phyloP scores from a whole-genome alignment of 1,140 invertebrate species.

The Akabosia matsudoensis region DNA sequence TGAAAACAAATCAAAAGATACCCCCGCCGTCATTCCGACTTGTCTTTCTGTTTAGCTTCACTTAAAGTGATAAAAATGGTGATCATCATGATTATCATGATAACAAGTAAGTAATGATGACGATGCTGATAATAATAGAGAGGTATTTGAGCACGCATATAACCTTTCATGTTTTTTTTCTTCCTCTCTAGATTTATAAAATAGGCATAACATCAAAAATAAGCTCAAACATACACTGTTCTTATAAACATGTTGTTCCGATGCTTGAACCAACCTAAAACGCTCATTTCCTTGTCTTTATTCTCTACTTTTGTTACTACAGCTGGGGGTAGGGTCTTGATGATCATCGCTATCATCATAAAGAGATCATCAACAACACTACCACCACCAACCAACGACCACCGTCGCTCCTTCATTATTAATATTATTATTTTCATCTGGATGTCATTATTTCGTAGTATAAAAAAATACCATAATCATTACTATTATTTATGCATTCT shows the following conservation, averaged over 20 bases:
- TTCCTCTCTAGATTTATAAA: not conserved
- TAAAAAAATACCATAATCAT: not conserved
- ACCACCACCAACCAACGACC: not conserved
- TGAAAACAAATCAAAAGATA: not conserved
- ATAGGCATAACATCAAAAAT: not conserved
- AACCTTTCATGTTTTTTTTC: too few relatives aligned
- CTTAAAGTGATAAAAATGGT: not conserved
- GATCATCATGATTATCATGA: too few relatives aligned
- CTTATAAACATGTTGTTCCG: not conserved
- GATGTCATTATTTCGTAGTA: not conserved
- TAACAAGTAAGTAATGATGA: not conserved
- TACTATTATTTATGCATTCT: not conserved
- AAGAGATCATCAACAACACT: constrained; percentile 22
- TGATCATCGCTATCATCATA: constrained; percentile 1
- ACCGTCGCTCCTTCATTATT: not conserved
- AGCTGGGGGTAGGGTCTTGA: not conserved
- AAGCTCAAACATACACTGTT: not conserved
- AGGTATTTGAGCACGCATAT: not conserved
- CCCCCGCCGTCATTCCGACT: not conserved
- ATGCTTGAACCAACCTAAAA: not conserved
- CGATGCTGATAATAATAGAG: not conserved
- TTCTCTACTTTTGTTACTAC: too few relatives aligned
- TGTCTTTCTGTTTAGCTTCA: not conserved
- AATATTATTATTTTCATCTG: constrained; percentile 13
- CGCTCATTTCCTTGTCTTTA: not conserved